A percentile compares a stretch with the other conserved stretches of the same genome.
These are phyloP conservation scores for Catharus minimus DNA, from an alignment of 2,113 vertebrate genomes.

Conservation along the genomic window DNA sequence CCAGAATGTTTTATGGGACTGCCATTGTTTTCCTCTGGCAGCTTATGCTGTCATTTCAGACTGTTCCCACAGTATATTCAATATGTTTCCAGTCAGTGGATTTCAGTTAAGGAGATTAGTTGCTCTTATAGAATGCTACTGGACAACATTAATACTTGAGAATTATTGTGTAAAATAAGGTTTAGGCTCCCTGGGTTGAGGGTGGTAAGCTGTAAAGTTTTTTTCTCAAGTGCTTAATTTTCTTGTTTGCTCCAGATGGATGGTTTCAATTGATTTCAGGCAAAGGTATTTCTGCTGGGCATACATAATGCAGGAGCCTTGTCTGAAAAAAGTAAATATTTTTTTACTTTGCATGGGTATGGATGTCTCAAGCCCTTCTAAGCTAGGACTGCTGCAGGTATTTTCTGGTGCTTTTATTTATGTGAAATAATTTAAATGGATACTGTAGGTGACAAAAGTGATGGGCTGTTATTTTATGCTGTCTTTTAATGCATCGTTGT, in stretches of 20 bases:
- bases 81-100: not conserved
- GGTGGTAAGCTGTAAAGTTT: not conserved
- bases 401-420: not conserved
- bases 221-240: not conserved
- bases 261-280: not conserved
- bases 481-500: not conserved
- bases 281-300: not conserved
- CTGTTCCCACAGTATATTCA: not conserved
- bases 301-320: not conserved
- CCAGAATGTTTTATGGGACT: not conserved
- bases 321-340: not conserved
- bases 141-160: slow-evolving; percentile 20
- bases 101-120: slow-evolving; percentile 42
- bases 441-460: not conserved
- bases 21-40: not conserved
- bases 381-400: not conserved
- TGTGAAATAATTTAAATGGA: not conserved
- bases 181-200: not conserved
- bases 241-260: not conserved
- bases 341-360: not conserved
- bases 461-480: not conserved
- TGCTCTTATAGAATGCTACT: slow-evolving; percentile 18
- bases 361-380: not conserved
- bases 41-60: not conserved
- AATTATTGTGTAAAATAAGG: slow-evolving; percentile 25